A percentile compares a stretch with the other conserved stretches of the same genome.
Conservation (phyloP, 2,113 vertebrate species). For the Tenebrosternarchus preto region DNA sequence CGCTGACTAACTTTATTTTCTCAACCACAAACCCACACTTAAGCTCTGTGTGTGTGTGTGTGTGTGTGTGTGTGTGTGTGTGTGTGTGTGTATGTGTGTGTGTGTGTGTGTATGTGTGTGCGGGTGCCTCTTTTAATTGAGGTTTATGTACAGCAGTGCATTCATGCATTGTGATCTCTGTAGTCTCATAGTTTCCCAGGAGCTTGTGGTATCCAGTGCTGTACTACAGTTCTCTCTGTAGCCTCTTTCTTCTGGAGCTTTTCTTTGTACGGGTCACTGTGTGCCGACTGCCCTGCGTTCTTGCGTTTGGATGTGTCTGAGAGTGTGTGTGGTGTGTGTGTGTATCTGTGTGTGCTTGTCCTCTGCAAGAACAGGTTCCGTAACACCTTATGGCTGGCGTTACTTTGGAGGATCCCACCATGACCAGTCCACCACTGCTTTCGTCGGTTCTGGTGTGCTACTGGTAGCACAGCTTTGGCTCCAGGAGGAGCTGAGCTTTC, state of each 20-base stretch:
- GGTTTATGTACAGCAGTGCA: conserved; percentile 5
- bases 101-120: neutral
- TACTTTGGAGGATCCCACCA: too few relatives aligned
- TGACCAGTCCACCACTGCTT: too few relatives aligned
- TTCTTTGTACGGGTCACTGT: neutral
- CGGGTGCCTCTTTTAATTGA: neutral
- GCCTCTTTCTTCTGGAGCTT: neutral
- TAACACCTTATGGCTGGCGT: too few relatives aligned
- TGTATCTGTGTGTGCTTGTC: neutral
- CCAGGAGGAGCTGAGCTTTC: too few relatives aligned
- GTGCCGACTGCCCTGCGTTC: too few relatives aligned
- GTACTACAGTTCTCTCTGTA: neutral
- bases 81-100: conserved; percentile 9
- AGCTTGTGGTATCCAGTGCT: neutral
- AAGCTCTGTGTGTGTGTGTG: neutral
- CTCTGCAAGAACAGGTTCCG: too few relatives aligned
- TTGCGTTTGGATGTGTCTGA: too few relatives aligned
- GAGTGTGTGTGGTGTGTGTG: neutral
- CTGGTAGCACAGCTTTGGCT: too few relatives aligned
- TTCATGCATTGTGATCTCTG: conserved; percentile 3
- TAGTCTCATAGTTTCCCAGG: neutral
- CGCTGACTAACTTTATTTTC: conserved; percentile 44
- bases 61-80: neutral
- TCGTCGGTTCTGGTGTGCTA: too few relatives aligned
- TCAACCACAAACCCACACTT: conserved; percentile 8